A percentile compares a stretch with the other conserved stretches of the same genome.
Evolutionary conservation across 2,113 vertebrate species (phyloP).

Genomic region (Muscicapa adusta): DNA sequence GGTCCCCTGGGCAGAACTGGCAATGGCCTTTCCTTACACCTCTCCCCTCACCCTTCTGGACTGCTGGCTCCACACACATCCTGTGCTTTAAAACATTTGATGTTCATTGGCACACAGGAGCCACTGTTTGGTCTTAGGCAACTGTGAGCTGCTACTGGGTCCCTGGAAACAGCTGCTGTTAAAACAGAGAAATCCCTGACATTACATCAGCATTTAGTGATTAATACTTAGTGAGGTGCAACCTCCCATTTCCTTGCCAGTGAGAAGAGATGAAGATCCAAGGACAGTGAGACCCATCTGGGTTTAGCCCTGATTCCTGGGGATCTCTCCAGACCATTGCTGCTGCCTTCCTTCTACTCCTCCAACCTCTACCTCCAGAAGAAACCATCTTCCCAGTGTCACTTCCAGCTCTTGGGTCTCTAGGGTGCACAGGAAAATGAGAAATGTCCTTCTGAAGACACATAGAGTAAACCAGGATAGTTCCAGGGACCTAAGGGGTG

Average conservation of each 20-base stretch:
- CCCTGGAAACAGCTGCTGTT: not conserved
- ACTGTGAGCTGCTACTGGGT: not conserved
- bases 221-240: not conserved
- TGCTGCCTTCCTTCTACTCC: not conserved
- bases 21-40: not conserved
- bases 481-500: accelerated
- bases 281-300: not conserved
- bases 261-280: not conserved
- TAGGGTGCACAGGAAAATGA: not conserved
- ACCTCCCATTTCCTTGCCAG: not conserved
- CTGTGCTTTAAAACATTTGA: not conserved
- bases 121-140: not conserved
- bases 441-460: not conserved
- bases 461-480: not conserved
- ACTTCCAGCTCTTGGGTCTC: not conserved
- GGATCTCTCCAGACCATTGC: not conserved
- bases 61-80: not conserved
- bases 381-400: not conserved
- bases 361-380: not conserved
- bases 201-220: not conserved
- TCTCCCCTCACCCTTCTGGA: not conserved
- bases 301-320: not conserved
- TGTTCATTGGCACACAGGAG: not conserved
- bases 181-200: not conserved
- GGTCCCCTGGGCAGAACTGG: not conserved